Evolutionary conservation across 1,140 invertebrate genomes (phyloP).

Genomic region (Marisa cornuarietis): DNA sequence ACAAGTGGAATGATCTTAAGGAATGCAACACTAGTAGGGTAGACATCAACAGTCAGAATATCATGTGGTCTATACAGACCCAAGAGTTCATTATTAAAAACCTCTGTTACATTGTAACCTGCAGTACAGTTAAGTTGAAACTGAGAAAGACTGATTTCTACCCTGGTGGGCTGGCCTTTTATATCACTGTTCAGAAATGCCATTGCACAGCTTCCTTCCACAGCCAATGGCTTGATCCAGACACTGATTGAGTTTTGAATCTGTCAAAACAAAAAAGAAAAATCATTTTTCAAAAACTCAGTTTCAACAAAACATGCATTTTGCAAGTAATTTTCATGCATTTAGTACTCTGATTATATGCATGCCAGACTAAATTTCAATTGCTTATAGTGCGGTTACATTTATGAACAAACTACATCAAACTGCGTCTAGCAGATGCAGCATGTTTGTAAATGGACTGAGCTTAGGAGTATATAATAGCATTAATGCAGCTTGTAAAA

Average conservation of each 20-base stretch:
- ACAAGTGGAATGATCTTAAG: conserved; percentile 7
- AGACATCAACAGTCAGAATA: conserved; percentile 91
- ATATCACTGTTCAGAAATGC: conserved; percentile 46
- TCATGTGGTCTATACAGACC: conserved; percentile 84
- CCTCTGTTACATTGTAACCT: conserved; percentile 84
- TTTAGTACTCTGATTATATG: too few species aligned
- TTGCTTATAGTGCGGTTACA: too few species aligned
- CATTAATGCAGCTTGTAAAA: too few species aligned
- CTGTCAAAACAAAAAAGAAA: not conserved
- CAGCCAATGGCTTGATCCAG: conserved; percentile 51
- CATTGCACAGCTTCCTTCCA: conserved; percentile 42
- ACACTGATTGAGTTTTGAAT: conserved; percentile 33
- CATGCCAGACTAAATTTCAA: too few species aligned
- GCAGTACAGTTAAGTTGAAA: conserved; percentile 79
- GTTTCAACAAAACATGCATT: too few species aligned
- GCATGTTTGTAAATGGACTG: too few species aligned
- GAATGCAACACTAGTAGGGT: conserved; percentile 79
- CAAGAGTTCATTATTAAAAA: conserved; percentile 49
- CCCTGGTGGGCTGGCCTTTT: conserved; percentile 36
- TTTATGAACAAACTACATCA: too few species aligned
- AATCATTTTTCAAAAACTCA: too few species aligned
- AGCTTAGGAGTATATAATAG: too few species aligned
- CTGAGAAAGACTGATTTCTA: conserved; percentile 73
- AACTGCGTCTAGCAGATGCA: too few species aligned
- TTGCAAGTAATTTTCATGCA: too few species aligned